A percentile compares a stretch with the other conserved stretches of the same genome.
Conservation (phyloP, 2,797 vertebrate species). For the Stomatorhinus walkeri region DNA sequence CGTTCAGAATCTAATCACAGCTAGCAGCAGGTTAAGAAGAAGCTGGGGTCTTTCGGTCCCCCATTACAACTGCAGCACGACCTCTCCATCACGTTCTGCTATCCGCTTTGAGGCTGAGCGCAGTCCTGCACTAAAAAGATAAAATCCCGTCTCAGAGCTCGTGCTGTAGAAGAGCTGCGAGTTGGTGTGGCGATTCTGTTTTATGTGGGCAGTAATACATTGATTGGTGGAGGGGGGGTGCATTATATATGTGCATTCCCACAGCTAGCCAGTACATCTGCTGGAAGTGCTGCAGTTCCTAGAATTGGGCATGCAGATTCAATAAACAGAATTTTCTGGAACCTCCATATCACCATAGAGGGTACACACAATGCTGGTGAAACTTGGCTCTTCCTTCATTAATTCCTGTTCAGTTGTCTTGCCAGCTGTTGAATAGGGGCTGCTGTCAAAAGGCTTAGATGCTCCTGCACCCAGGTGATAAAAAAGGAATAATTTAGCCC, state of each 20-base stretch:
- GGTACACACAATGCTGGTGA: background rate
- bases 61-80: background rate
- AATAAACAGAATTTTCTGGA: background rate
- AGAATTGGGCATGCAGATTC: background rate
- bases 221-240: background rate
- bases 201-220: conserved; percentile 7
- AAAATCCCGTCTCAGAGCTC: background rate
- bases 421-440: conserved; percentile 3
- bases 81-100: background rate
- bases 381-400: background rate
- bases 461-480: conserved; percentile 5
- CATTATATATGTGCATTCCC: background rate
- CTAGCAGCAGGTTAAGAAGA: background rate
- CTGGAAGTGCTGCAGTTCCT: background rate
- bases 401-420: background rate
- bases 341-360: background rate
- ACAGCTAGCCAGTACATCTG: background rate
- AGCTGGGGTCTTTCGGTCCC: background rate
- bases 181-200: background rate
- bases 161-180: background rate
- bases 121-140: background rate
- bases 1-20: background rate
- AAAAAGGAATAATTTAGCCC: background rate
- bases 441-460: background rate
- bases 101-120: background rate